Evolutionary conservation across 2,888 invertebrate species (phyloP).

Genomic region (Eilema caniola): DNA sequence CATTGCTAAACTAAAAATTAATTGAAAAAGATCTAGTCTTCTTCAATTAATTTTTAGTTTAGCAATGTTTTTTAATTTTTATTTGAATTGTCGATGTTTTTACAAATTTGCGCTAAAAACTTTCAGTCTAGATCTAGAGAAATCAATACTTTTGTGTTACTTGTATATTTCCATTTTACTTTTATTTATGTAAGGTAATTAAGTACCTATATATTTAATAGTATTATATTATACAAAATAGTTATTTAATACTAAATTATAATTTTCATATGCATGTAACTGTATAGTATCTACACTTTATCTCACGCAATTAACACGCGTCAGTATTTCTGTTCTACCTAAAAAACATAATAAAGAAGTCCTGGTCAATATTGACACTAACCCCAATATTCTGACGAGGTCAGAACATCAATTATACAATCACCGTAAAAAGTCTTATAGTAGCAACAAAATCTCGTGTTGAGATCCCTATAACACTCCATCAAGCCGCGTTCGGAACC

Average conservation of each 20-base stretch:
- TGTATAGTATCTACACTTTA: not conserved
- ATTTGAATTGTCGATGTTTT: not conserved
- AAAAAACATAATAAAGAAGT: constrained; percentile 15
- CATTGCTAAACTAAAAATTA: too few relatives aligned
- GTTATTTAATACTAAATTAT: not conserved
- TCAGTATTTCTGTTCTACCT: not conserved
- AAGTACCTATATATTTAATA: too few relatives aligned
- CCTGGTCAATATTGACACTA: constrained; percentile 57
- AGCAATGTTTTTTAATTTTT: not conserved
- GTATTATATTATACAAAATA: too few relatives aligned
- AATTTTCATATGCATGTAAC: not conserved
- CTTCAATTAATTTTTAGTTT: too few relatives aligned
- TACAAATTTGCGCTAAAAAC: not conserved
- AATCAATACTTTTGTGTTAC: too few relatives aligned
- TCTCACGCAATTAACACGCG: not conserved
- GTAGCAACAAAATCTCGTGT: constrained; percentile 53
- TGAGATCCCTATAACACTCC: constrained; percentile 56
- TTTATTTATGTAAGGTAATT: not conserved
- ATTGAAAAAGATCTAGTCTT: too few relatives aligned
- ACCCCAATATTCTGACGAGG: constrained; percentile 50
- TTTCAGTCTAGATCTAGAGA: too few relatives aligned
- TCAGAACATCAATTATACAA: constrained; percentile 61
- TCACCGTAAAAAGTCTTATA: constrained; percentile 58
- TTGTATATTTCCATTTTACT: not conserved
- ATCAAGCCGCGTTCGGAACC: constrained; percentile 50